Base-by-base conservation (phyloP, 2,797 vertebrate genomes). In the Macropus fuliginosus region DNA sequence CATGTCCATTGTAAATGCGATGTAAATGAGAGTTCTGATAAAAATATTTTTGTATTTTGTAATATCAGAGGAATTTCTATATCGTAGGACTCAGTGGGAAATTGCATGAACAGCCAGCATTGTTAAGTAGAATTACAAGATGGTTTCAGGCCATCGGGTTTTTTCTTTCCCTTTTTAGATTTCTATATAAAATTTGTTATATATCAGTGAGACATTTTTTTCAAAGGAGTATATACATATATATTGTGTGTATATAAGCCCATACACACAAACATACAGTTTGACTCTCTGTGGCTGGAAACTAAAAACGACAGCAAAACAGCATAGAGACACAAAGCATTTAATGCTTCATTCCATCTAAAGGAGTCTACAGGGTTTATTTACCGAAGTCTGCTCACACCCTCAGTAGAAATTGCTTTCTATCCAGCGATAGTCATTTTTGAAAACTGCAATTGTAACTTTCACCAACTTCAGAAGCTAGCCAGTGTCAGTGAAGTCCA, bases 1-100 rank as follows among this genome's bases (percentile, higher is more conserved):
- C 99, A 98, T 98, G 98, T 98, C 98, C 97, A 98, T 99, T 99
- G 99, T 99, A 99, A 99, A 99, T 99, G 99, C 98, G 96, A 99
- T 99, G 99, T 99, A 99, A 99, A 99, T 99, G 99, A 99, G 99
- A 99, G 98, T 99, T 99, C 98, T 99, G 99, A 99, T 99, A 99
- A 99, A 74, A 99, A 99, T 99, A 99, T 99, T 99, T 99, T 99
- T 99, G 99, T 99, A 99, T 99, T 99, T 99, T 99, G 99, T 99
- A 99, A 99, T 99, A 99, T 99, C 99, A 99, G 99, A 99, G 99
- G 99, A 99, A 99, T 99, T 99, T 99, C 99, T 99, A 99, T 99
- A 99, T 99, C 98, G 98, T 99, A 98, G 98, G 98, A 98, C 97
- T 98, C 98, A 97, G 98, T 98, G 98, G 98, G 98, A 98, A 98